A percentile compares a stretch with the other conserved stretches of the same genome.
Evolutionary conservation across 2,113 vertebrate genomes (phyloP).

Genomic region (Smithornis capensis): DNA sequence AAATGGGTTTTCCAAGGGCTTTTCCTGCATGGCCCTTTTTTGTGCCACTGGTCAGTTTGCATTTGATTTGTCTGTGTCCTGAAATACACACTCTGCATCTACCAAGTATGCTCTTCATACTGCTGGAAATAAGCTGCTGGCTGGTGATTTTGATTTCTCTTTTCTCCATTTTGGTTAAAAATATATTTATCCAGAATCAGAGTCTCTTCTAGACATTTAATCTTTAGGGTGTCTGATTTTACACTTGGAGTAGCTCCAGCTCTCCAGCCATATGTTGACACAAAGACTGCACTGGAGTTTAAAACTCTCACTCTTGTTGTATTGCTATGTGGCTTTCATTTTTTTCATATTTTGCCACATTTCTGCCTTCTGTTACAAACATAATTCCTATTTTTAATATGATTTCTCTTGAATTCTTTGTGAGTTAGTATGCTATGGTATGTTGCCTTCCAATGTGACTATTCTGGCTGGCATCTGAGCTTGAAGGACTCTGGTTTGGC

Average conservation of each 20-base stretch:
- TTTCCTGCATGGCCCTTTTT: not conserved
- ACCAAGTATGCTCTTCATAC: not conserved
- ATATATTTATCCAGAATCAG: not conserved
- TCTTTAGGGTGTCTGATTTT: conserved; percentile 7
- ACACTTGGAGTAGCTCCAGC: not conserved
- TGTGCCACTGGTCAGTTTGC: rapidly evolving
- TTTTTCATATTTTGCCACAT: not conserved
- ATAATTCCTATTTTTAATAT: not conserved
- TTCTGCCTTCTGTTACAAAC: not conserved
- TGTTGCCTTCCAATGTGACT: not conserved
- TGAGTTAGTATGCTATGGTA: not conserved
- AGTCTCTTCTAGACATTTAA: not conserved
- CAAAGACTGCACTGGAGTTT: not conserved
- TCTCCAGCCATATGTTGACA: conserved; percentile 17
- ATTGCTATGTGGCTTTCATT: not conserved
- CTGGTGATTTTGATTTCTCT: not conserved
- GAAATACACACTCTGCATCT: not conserved
- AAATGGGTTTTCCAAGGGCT: not conserved
- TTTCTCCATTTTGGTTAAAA: not conserved
- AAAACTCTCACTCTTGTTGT: not conserved
- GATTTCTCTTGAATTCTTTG: not conserved
- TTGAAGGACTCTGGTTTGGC: not conserved
- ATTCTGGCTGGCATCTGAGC: not conserved
- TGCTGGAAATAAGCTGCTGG: not conserved
- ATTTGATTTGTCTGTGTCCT: not conserved